Base-by-base conservation (phyloP, 1,140 invertebrate species). In the Sitophilus oryzae region DNA sequence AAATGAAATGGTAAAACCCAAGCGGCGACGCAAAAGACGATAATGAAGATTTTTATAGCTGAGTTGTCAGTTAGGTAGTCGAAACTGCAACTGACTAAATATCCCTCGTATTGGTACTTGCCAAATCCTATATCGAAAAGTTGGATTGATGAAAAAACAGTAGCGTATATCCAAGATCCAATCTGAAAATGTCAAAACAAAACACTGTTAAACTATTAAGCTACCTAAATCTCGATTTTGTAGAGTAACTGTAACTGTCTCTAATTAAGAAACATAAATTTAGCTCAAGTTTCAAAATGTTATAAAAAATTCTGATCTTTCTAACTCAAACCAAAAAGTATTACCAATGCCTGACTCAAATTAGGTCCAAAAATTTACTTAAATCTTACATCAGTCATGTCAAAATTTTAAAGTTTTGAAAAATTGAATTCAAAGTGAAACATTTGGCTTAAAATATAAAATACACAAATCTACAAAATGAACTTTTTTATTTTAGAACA, bases 51-150 rank as follows among this genome's bases (percentile, higher is more conserved):
- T 45, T 78, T 76, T 0, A 77, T 77, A 1, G 67, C 65, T 0
- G 64, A 56, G 58, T 79, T 75, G 23, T 79, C 75, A 4, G 80
- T 80, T 2, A 91, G 71, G 62, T 90, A 91, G 65, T 90, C 86
- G 59, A 87, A 91, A 55, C 85, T 88, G 71, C 88, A 91, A 59
- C 83, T 86, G 4, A 86, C 89, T 41, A 89, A 71, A 56, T 81
- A 88, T 4, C 85, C 86, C 72, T 90, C 88, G 1, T 86, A 85
- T 9, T 86, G 82, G 71, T 89, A 91, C 3, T 75, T 74, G 3
- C 84, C 82, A 10, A 86, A 75, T 4, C 84, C 84, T 19, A 86
- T 76, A 58, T 82, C 76, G 35, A 83, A 63, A 0, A 86, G 75
- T 0, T 88, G 88, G 41, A 86, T 76, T 1, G 76, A 64, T 1